A percentile compares a stretch with the other conserved stretches of the same genome.
phyloP scores from a whole-genome alignment of 2,888 invertebrate species.

The Sesia bembeciformis region DNA sequence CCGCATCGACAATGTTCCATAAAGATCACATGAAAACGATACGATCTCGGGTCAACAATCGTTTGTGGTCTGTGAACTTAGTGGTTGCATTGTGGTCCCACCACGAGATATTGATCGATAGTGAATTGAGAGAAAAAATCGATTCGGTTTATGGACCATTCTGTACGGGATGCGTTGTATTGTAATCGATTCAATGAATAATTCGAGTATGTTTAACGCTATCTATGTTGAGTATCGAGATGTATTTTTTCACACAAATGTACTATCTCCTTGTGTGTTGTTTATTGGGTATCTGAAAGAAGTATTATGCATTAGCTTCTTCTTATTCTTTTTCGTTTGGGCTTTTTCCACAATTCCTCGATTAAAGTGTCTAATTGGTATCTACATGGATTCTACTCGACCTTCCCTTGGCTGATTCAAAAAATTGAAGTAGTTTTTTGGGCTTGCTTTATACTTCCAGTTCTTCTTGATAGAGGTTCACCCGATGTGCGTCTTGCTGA shows the following conservation, averaged over 20 bases:
- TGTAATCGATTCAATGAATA: neutral
- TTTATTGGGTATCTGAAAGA: too few species aligned
- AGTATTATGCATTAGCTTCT: too few species aligned
- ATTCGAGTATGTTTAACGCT: neutral
- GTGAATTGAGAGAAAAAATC: constrained; percentile 32
- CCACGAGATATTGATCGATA: constrained; percentile 41
- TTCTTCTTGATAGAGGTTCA: too few species aligned
- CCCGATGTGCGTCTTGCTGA: too few species aligned
- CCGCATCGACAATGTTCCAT: constrained; percentile 40
- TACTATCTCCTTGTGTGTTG: neutral
- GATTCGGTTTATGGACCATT: constrained; percentile 26
- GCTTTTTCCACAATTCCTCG: too few species aligned
- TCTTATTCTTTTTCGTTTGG: too few species aligned
- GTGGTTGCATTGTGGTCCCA: constrained; percentile 35
- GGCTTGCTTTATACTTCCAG: too few species aligned
- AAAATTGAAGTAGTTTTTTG: too few species aligned
- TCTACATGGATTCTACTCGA: too few species aligned
- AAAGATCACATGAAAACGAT: constrained; percentile 52
- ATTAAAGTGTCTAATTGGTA: too few species aligned
- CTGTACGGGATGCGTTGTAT: neutral
- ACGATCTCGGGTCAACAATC: constrained; percentile 56
- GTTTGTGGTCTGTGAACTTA: constrained; percentile 32
- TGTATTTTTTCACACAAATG: neutral
- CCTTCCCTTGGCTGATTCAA: too few species aligned
- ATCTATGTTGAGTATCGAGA: neutral